Evolutionary conservation across 2,113 vertebrate genomes (phyloP), one percentile per base, ranked within the genome.

Genomic region (Malurus melanocephalus): DNA sequence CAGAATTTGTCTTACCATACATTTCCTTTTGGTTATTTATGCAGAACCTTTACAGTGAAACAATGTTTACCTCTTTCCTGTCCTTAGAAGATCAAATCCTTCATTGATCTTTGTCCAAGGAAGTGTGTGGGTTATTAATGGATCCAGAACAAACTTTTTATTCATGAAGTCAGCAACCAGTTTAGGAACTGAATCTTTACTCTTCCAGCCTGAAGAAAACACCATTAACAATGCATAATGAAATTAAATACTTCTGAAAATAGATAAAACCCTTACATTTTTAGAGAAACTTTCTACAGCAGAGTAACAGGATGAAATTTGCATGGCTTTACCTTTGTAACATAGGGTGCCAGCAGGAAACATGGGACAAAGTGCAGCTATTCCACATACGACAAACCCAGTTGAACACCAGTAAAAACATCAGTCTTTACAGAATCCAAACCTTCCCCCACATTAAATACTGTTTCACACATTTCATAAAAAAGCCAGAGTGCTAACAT

Each of bases 81-180:
- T 57, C 67, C 98, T 98, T 97, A 99, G 97, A 77, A 99, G 97
- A 74, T 98, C 97, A 94, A 98, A 98, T 61, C 96, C 98, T 93
- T 99, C 97, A 55, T 98, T 99, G 93, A 98, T 98, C 95, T 99
- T 94, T 19, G 95, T 92, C 53, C 98, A 97, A 38, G 98, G 96
- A 95, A 99, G 90, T 1, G 96, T 98, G 96, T 99, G 98, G 13
- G 97, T 98, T 80, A 99, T 98, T 96, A 99, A 98, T 87, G 98
- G 97, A 52, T 99, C 98, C 94, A 98, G 97, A 96, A 97, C 98
- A 95, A 99, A 94, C 67, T 98, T 99, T 88, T 98, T 98, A 45
- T 82, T 97, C 97, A 98, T 97, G 88, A 98, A 99, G 84, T 99
- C 98, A 26, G 96, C 96, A 88, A 99, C 98, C 75, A 99, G 95